These are phyloP conservation scores for Melanostoma scalare DNA, from an alignment of 2,888 invertebrate genomes.

Conservation along the genomic window DNA sequence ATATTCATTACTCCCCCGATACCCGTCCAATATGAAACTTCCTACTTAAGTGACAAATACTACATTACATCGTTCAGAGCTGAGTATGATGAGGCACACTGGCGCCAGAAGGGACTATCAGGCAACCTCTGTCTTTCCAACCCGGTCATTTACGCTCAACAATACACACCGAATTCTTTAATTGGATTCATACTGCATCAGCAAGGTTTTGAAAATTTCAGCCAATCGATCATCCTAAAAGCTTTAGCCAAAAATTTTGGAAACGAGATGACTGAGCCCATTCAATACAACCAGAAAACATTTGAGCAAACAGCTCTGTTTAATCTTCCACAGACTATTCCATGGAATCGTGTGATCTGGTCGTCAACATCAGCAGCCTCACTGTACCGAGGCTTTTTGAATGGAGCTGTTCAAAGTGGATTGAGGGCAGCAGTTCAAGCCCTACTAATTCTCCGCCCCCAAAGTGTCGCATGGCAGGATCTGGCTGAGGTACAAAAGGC, in stretches of 20 bases:
- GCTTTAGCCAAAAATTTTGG: slow-evolving; percentile 76
- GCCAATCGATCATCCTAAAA: slow-evolving; percentile 74
- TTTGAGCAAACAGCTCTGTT: slow-evolving; percentile 74
- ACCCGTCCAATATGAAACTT: slow-evolving; percentile 74
- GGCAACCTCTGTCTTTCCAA: slow-evolving; percentile 76
- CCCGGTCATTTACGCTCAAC: slow-evolving; percentile 77
- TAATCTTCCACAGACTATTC: slow-evolving; percentile 76
- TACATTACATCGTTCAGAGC: slow-evolving; percentile 77
- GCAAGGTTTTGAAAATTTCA: slow-evolving; percentile 68
- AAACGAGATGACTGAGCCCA: slow-evolving; percentile 77
- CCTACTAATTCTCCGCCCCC: slow-evolving; percentile 78
- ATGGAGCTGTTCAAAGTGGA: slow-evolving; percentile 81
- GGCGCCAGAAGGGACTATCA: slow-evolving; percentile 77
- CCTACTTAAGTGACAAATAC: slow-evolving; percentile 41
- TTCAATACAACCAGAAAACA: slow-evolving; percentile 74
- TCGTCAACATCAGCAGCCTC: slow-evolving; percentile 78
- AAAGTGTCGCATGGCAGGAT: slow-evolving; percentile 79
- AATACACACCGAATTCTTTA: slow-evolving; percentile 73
- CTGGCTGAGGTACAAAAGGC: slow-evolving; percentile 77
- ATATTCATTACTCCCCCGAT: slow-evolving; percentile 77
- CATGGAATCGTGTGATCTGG: slow-evolving; percentile 80
- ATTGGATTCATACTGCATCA: slow-evolving; percentile 76
- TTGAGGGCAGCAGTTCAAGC: slow-evolving; percentile 79
- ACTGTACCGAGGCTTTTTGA: slow-evolving; percentile 79
- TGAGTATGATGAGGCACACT: slow-evolving; percentile 76